Conservation (phyloP, 37 sponge, comb jelly and placozoan genomes). For the Ianthella basta region DNA sequence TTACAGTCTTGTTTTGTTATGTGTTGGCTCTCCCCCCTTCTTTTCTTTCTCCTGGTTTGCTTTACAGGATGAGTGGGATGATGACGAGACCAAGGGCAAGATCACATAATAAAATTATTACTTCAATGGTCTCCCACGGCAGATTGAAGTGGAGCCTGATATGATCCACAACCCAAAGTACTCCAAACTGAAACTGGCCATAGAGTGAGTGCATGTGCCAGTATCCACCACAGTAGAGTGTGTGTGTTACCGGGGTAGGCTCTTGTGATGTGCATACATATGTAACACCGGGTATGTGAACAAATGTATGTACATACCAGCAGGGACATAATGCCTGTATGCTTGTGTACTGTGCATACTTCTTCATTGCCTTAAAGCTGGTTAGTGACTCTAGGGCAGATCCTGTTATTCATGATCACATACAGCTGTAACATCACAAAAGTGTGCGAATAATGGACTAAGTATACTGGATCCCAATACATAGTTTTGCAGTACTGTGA, state of each 20-base stretch:
- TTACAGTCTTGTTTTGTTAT: too few relatives aligned
- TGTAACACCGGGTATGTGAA: too few relatives aligned
- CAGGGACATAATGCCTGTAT: too few relatives aligned
- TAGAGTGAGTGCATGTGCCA: slow-evolving; percentile 40
- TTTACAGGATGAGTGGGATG: slow-evolving; percentile 63
- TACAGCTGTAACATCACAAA: slow-evolving; percentile 78
- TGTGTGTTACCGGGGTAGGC: neutral
- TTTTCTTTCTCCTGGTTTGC: neutral
- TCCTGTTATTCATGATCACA: too few relatives aligned
- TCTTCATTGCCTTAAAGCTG: too few relatives aligned
- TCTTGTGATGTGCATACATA: neutral
- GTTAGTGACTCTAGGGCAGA: too few relatives aligned
- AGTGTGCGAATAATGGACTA: too few relatives aligned
- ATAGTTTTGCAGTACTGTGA: too few relatives aligned
- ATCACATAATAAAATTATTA: slow-evolving; percentile 49
- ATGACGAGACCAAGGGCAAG: slow-evolving; percentile 46
- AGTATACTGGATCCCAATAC: too few relatives aligned
- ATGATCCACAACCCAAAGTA: slow-evolving; percentile 33
- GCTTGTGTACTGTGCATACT: too few relatives aligned
- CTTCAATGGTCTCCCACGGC: slow-evolving; percentile 39
- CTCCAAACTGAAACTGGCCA: slow-evolving; percentile 13
- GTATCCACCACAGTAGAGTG: neutral
- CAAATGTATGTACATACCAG: too few relatives aligned
- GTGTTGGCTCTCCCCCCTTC: too few relatives aligned
- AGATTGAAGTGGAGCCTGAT: slow-evolving; percentile 49